Evolutionary conservation across 92 coral and sea anemone species (phyloP).

Genomic region (Porites evermanni): DNA sequence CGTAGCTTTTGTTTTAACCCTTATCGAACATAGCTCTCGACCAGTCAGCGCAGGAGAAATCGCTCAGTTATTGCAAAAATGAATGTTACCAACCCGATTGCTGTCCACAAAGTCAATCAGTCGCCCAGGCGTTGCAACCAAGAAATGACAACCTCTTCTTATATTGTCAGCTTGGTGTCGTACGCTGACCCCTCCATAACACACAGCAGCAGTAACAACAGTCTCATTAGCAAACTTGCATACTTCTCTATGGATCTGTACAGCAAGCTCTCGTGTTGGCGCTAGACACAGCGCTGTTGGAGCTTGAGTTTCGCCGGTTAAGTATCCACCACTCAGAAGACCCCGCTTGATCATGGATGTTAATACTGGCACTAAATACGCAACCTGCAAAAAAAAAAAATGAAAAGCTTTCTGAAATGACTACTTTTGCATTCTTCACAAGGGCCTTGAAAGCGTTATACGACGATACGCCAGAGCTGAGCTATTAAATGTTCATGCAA

Average conservation of each 20-base stretch:
- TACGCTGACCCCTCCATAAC: constrained; percentile 99
- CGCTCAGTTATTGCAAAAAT: too few species aligned
- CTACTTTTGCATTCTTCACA: too few species aligned
- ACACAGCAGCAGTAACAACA: constrained; percentile 77
- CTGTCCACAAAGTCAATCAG: constrained; percentile 85
- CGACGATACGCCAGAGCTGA: too few species aligned
- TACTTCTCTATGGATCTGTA: constrained; percentile 86
- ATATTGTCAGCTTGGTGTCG: constrained; percentile 71
- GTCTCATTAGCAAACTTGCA: constrained; percentile 89
- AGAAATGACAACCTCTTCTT: constrained; percentile 89
- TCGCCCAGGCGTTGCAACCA: constrained; percentile 96
- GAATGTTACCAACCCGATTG: constrained; percentile 62
- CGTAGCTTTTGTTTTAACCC: too few species aligned
- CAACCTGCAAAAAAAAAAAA: constrained; percentile 62
- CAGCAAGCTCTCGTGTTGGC: constrained; percentile 97
- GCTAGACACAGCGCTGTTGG: constrained; percentile 94
- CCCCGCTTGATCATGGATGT: constrained; percentile 87
- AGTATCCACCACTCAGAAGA: constrained; percentile 62
- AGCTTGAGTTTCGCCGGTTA: constrained; percentile 73
- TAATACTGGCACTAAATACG: constrained; percentile 86
- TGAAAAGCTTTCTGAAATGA: too few species aligned
- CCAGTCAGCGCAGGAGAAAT: too few species aligned
- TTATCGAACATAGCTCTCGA: too few species aligned
- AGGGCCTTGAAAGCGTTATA: too few species aligned
- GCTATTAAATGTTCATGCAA: too few species aligned